These are phyloP conservation scores for Sardinella longiceps DNA, from an alignment of 2,797 vertebrate species.

Conservation along the genomic window DNA sequence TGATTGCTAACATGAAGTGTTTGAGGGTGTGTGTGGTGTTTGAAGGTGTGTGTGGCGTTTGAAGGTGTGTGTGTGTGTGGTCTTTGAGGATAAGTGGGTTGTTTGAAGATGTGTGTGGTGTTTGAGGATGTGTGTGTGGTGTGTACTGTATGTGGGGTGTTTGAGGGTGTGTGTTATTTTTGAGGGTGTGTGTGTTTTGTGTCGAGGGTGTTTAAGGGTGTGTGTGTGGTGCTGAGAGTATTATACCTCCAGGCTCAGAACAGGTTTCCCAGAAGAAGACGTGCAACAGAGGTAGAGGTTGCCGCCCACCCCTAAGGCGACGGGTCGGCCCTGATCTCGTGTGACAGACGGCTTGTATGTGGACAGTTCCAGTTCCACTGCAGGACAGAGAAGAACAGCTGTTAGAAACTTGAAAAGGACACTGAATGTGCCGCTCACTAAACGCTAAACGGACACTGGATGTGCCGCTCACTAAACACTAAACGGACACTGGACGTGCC, in stretches of 20 bases:
- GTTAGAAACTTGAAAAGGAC: neutral
- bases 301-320: slow-evolving; percentile 46
- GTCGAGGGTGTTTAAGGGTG: neutral
- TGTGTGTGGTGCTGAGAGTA: slow-evolving; percentile 16
- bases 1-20: too few relatives aligned
- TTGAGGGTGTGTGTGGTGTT: neutral
- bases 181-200: neutral
- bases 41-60: neutral
- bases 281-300: slow-evolving; percentile 53
- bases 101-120: too few relatives aligned
- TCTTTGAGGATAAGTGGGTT: too few relatives aligned
- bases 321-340: slow-evolving; percentile 2
- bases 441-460: neutral
- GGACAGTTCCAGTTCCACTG: slow-evolving; percentile 53
- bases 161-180: too few relatives aligned
- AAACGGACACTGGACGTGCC: neutral
- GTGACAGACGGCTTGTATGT: neutral
- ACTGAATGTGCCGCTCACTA: too few relatives aligned
- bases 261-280: neutral
- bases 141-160: too few relatives aligned
- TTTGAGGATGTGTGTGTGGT: too few relatives aligned
- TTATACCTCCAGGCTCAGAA: slow-evolving; percentile 49
- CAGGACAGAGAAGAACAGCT: neutral
- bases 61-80: too few relatives aligned
- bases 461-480: neutral